phyloP scores from a whole-genome alignment of 92 coral and sea anemone genomes.

The Nematostella vectensis region DNA sequence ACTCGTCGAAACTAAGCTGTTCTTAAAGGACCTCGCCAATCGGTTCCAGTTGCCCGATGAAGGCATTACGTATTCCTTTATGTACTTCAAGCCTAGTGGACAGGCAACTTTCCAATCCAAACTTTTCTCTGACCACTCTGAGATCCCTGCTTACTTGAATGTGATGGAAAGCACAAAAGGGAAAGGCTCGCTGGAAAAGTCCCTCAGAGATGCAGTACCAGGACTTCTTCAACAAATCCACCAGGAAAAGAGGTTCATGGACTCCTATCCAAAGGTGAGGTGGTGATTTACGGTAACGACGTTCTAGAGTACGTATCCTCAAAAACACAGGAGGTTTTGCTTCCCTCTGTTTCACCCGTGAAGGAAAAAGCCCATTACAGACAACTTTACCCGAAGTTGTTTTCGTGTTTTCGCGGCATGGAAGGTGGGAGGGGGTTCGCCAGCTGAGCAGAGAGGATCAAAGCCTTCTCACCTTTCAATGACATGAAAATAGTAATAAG shows the following conservation, averaged over 20 bases:
- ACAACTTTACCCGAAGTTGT: no score
- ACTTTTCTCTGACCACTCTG: constrained; percentile 41
- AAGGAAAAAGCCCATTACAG: not conserved
- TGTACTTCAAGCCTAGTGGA: constrained; percentile 49
- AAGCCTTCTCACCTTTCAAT: no score
- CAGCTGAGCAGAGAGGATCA: no score
- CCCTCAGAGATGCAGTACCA: constrained; percentile 69
- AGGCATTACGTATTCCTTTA: constrained; percentile 67
- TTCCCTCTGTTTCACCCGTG: not conserved
- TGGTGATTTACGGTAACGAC: no score
- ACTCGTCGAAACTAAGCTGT: constrained; percentile 45
- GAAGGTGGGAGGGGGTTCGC: no score
- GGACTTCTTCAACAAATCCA: constrained; percentile 41
- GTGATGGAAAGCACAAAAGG: constrained; percentile 53
- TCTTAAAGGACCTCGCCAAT: constrained; percentile 69
- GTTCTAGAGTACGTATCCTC: no score
- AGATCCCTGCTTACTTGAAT: constrained; percentile 54
- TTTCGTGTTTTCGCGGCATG: no score
- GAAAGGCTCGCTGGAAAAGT: constrained; percentile 53
- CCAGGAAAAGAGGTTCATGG: constrained; percentile 31
- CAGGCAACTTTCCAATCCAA: constrained; percentile 43
- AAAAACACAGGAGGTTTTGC: not conserved
- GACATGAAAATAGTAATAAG: no score
- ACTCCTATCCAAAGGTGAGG: constrained; percentile 61
- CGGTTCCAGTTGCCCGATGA: constrained; percentile 61